Base-by-base conservation (phyloP, 2,797 vertebrate species). In the Clarias pachynema region DNA sequence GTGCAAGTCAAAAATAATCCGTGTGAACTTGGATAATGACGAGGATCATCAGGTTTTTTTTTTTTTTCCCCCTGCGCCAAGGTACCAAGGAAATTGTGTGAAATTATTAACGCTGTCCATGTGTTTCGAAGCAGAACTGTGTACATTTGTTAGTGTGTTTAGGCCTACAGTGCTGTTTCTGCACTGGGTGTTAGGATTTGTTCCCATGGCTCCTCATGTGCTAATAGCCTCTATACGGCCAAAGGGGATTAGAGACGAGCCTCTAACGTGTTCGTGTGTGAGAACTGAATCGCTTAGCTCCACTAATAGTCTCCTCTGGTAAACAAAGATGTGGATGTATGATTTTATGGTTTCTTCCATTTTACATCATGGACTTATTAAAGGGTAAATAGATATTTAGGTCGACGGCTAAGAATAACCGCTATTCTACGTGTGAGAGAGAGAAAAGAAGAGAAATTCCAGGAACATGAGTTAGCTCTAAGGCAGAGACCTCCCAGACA, bases 191-290 rank as follows among this genome's bases (percentile, higher is more conserved):
- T 56, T 40, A 59, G 63, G 56, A 68, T 77, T 86, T 57, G 85
- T 86, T 86, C 86, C 87, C 65, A 91, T 89, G 90, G 83, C 90
- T 85, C 24, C 84, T 73, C 80, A 85, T 83, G 85, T 86, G 83
- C 85, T 91, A 90, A 92, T 87, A 89, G 88, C 88, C 89, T 89
- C 81, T 91, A 89, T 91, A 91, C 91, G 79, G 34, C 79, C 86
- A 84, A 74, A 77, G 77, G 49, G 91, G 91, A 94, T 93, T 91
- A 91, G 66, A 89, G 84, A 89, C 90, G 87, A 85, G 80, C 70
- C 86, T 80, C 77, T 86, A 88, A 87, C 90, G 89, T 91, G 88
- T 87, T 89, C 74, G 68, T 82, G 82, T 84, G 86, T 89, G 60
- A 89, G 83, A 85, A 82, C 90, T 91, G 85, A 91, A 87, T 86